Base-by-base conservation (phyloP, 2,888 invertebrate species). In the Drosophila pseudotakahashii region DNA sequence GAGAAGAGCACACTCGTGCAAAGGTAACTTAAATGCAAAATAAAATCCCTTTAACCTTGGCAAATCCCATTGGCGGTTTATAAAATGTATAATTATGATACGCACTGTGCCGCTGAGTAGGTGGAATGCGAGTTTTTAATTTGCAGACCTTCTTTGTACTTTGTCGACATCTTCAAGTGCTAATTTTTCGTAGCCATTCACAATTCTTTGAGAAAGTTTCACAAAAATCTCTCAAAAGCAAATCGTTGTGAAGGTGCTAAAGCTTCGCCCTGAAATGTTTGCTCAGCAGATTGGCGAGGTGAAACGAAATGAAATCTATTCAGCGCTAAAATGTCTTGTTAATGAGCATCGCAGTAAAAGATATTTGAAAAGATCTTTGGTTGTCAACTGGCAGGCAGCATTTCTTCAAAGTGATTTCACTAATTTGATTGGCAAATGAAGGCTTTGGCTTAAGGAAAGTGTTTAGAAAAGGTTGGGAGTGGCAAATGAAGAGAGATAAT, bases 131-230 rank as follows among this genome's bases (percentile, higher is more conserved):
- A 50, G 26, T 53, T 54, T 72, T 37, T 72, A 70, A 62, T 62
- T 70, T 62, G n/a, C 16, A 45, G 37, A 37, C 52, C 41, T 47
- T 47, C 30, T 14, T 62, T 37, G 26, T 36, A 14, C 30, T 30
- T 30, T 44, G 34, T 14, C 59, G 32, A 23, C 16, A 19, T 37
- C 37, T 48, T 32, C 32, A 53, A 71, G 69, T 70, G 70, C 54
- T 73, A 70, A 70, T 70, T 73, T 44, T 36, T 48, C 23, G 36
- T 7, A 54, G 53, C 53, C 48, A 64, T 73, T 67, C 66, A 66
- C 67, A 23, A 62, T 14, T 36, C 23, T 73, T 72, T 62, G 87
- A 81, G 84, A 86, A 86, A 81, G 84, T 78, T 78, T 54, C 64
- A 51, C 62, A 51, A 63, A 50, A 37, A 53, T 67, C 44, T 45